Conservation (phyloP, 2,797 vertebrate species). For the Tapera naevia region DNA sequence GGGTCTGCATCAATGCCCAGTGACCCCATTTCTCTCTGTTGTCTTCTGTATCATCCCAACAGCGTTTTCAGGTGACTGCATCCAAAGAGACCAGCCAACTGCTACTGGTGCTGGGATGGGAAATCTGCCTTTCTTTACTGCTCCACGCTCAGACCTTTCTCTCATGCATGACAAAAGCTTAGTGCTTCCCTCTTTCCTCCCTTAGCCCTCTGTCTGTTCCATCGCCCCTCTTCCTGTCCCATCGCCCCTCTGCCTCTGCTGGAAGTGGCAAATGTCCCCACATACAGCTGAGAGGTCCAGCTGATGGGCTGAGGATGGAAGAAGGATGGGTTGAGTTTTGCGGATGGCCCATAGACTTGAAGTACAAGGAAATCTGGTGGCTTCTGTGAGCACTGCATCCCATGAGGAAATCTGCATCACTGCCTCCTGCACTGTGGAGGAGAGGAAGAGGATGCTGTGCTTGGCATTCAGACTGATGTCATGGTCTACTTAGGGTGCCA, state of each 20-base stretch:
- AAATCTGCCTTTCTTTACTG: neutral
- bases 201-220: neutral
- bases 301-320: neutral
- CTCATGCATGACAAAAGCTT: neutral
- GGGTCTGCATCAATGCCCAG: neutral
- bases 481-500: neutral
- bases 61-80: conserved; percentile 38
- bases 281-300: too few species aligned
- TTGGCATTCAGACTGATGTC: neutral
- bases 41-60: neutral
- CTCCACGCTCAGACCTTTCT: neutral
- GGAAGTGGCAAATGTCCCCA: neutral
- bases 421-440: neutral
- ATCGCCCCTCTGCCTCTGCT: neutral
- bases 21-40: conserved; percentile 32
- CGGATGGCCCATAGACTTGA: neutral
- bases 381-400: neutral
- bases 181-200: neutral
- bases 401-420: neutral
- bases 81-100: neutral
- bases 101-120: neutral
- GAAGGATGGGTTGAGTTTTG: neutral
- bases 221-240: neutral
- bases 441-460: neutral
- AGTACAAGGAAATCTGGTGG: neutral